Conservation (phyloP, 1,140 invertebrate species). For the Brevipalpus yothersi region DNA sequence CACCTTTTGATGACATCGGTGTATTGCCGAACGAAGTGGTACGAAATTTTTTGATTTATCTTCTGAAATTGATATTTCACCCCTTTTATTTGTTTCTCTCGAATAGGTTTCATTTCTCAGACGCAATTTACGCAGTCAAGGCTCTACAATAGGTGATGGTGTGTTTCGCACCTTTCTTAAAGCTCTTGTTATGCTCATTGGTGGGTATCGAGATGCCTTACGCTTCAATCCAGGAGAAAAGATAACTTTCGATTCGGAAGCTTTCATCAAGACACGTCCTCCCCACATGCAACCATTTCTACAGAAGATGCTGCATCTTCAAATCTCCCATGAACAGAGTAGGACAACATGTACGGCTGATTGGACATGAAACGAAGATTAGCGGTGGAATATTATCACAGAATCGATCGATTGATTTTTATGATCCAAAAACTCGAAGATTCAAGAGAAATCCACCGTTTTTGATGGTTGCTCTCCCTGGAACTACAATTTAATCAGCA, state of each 20-base stretch:
- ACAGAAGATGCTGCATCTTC: conserved; percentile 63
- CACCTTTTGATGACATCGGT: conserved; percentile 65
- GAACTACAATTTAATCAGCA: too few species aligned
- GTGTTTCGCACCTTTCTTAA: conserved; percentile 69
- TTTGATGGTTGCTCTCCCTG: too few species aligned
- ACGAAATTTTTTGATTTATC: conserved; percentile 8
- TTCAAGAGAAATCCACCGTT: too few species aligned
- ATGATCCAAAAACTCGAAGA: too few species aligned
- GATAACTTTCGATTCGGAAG: conserved; percentile 60
- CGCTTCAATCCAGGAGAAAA: conserved; percentile 15
- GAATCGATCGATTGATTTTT: too few species aligned
- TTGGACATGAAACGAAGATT: too few species aligned
- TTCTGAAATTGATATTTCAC: background rate
- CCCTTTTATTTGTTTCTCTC: conserved; percentile 8
- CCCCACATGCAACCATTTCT: conserved; percentile 61
- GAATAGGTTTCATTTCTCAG: conserved; percentile 19
- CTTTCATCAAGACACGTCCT: conserved; percentile 56
- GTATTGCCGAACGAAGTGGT: conserved; percentile 46
- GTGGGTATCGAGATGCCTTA: conserved; percentile 72
- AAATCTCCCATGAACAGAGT: conserved; percentile 47
- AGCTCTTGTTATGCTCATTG: conserved; percentile 67
- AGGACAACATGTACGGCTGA: too few species aligned
- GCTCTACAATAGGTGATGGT: conserved; percentile 50
- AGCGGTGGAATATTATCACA: too few species aligned
- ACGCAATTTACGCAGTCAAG: conserved; percentile 23